These are phyloP conservation scores for Dendrolimus houi DNA, from an alignment of 2,888 invertebrate species.

Conservation along the genomic window DNA sequence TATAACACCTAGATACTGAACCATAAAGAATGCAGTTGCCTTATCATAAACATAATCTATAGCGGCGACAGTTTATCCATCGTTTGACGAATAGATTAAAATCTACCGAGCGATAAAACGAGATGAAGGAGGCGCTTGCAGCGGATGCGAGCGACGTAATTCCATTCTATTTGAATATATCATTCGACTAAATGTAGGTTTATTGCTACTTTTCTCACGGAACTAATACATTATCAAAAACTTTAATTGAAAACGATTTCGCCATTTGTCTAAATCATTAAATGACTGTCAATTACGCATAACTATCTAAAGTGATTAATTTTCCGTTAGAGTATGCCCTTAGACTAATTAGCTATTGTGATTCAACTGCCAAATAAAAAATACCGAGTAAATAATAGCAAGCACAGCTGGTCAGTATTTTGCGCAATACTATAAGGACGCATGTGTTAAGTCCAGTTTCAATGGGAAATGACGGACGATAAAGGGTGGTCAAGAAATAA, in stretches of 20 bases:
- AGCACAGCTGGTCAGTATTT: conserved; percentile 37
- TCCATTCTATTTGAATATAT: conserved; percentile 73
- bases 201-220: conserved; percentile 75
- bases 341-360: conserved; percentile 28
- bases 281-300: conserved; percentile 44
- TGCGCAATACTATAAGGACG: conserved; percentile 17
- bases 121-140: conserved; percentile 58
- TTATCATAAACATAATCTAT: conserved; percentile 18
- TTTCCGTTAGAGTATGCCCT: conserved; percentile 35
- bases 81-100: conserved; percentile 66
- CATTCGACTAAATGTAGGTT: conserved; percentile 71
- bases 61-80: conserved; percentile 40
- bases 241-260: conserved; percentile 67
- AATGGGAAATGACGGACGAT: conserved; percentile 44
- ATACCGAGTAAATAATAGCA: conserved; percentile 12
- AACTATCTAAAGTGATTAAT: conserved; percentile 31
- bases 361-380: conserved; percentile 19
- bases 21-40: conserved; percentile 20
- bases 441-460: conserved; percentile 31
- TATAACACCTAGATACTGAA: conserved; percentile 7
- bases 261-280: conserved; percentile 60
- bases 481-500: conserved; percentile 60
- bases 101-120: conserved; percentile 50
- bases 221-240: conserved; percentile 71
- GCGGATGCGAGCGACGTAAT: conserved; percentile 67